A percentile compares a stretch with the other conserved stretches of the same genome.
phyloP scores from a whole-genome alignment of 1,140 invertebrate species.

The Gonioctena quinquepunctata region DNA sequence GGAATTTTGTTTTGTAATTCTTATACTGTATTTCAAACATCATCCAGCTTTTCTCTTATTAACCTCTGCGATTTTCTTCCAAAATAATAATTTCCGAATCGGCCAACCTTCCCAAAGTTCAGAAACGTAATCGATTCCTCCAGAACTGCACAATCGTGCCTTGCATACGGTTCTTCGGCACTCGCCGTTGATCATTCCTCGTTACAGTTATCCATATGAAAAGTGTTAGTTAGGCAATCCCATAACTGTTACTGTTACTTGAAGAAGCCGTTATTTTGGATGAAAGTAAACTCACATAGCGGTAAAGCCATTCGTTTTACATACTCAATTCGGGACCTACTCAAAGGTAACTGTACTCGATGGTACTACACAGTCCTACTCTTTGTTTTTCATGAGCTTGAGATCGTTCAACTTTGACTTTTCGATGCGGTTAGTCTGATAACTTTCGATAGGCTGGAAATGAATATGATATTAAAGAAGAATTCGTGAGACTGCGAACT shows the following conservation, averaged over 20 bases:
- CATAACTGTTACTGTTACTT: conserved; percentile 28
- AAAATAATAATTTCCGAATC: not conserved
- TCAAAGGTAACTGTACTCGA: conserved; percentile 10
- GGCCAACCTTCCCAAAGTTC: not conserved
- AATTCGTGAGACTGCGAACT: not conserved
- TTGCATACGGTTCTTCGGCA: not conserved
- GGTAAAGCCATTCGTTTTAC: conserved; percentile 20
- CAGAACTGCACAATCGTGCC: not conserved
- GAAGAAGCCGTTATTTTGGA: conserved; percentile 18
- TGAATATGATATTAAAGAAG: not conserved
- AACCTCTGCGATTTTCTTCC: too few species aligned
- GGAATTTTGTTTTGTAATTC: too few species aligned
- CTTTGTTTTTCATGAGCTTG: not conserved
- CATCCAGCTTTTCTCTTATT: too few species aligned
- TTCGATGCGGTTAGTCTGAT: not conserved
- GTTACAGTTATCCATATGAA: conserved; percentile 20
- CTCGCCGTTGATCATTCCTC: not conserved
- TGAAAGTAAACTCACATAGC: conserved; percentile 31
- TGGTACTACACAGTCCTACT: not conserved
- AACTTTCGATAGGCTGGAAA: conserved; percentile 11
- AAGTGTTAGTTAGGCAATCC: conserved; percentile 32
- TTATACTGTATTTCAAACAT: too few species aligned
- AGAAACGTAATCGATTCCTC: not conserved
- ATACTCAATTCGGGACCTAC: conserved; percentile 23
- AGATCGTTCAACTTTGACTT: conserved; percentile 20